These are phyloP conservation scores for Anguilla megastoma DNA, from an alignment of 2,797 vertebrate genomes.

Conservation along the genomic window DNA sequence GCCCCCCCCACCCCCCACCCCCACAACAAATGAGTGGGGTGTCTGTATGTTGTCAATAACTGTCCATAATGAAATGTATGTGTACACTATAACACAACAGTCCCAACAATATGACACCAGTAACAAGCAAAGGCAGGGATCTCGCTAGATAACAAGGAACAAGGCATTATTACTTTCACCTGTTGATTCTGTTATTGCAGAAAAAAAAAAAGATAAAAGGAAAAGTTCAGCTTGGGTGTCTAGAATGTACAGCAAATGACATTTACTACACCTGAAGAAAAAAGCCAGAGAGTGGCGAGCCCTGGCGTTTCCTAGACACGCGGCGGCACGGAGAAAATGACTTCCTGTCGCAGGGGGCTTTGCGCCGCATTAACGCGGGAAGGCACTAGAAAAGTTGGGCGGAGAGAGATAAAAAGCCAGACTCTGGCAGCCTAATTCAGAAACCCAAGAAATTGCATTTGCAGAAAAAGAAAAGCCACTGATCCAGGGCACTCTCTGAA, in stretches of 20 bases:
- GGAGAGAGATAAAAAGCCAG: not conserved
- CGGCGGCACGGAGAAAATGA: not conserved
- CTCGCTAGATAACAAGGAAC: not conserved
- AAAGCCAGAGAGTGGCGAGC: not conserved
- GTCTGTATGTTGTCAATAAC: not conserved
- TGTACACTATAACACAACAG: not conserved
- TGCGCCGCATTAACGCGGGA: not conserved
- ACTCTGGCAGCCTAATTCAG: constrained; percentile 2
- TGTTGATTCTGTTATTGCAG: not conserved
- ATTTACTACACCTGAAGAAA: not conserved
- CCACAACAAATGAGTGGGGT: constrained; percentile 32
- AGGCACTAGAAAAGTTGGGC: not conserved
- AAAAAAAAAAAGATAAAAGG: not conserved
- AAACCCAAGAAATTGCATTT: constrained; percentile 22
- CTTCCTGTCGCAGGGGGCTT: not conserved
- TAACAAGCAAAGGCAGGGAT: not conserved
- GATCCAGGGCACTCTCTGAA: not conserved
- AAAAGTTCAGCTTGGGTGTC: not conserved
- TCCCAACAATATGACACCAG: not conserved
- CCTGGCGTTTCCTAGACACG: not conserved
- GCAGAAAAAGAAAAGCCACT: not conserved
- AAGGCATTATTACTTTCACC: not conserved
- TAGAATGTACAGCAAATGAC: not conserved
- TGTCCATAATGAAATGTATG: not conserved
- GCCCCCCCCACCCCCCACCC: not conserved